Percentiles rank a stretch among this genome's conserved stretches.
Evolutionary conservation across 2,113 vertebrate species (phyloP).

Genomic region (Apeltes quadracus): DNA sequence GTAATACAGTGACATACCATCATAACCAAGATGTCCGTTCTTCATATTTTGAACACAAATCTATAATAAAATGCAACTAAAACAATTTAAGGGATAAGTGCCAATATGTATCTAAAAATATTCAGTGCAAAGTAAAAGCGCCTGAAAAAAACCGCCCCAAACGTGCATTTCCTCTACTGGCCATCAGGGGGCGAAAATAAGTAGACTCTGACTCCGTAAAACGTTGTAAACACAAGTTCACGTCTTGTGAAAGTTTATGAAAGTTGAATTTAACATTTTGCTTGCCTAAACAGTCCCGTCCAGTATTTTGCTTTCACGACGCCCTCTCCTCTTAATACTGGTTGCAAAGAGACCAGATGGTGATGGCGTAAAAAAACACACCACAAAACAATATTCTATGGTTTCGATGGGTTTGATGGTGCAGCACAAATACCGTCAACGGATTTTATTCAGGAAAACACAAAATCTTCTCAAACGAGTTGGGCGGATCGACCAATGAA

Average conservation of each 20-base stretch:
- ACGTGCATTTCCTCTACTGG: background rate
- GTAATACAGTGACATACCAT: background rate
- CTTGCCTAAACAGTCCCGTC: background rate
- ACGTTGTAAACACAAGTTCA: background rate
- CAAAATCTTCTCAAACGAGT: background rate
- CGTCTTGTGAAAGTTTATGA: background rate
- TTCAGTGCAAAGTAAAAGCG: too few relatives aligned
- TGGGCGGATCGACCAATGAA: background rate
- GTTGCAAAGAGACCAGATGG: background rate
- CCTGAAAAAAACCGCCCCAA: background rate
- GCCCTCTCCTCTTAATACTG: background rate
- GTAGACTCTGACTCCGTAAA: background rate
- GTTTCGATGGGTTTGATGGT: background rate
- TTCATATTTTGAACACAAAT: constrained; percentile 1
- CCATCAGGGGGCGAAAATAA: background rate
- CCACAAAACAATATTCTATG: background rate
- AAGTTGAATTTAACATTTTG: background rate
- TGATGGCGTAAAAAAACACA: background rate
- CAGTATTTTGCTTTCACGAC: background rate
- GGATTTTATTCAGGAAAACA: background rate
- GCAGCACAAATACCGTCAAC: background rate
- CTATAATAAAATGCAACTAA: background rate
- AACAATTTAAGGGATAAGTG: background rate
- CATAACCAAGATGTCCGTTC: background rate
- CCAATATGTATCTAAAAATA: background rate